phyloP scores from a whole-genome alignment of 2,113 vertebrate species.

The Eubucco bourcierii region DNA sequence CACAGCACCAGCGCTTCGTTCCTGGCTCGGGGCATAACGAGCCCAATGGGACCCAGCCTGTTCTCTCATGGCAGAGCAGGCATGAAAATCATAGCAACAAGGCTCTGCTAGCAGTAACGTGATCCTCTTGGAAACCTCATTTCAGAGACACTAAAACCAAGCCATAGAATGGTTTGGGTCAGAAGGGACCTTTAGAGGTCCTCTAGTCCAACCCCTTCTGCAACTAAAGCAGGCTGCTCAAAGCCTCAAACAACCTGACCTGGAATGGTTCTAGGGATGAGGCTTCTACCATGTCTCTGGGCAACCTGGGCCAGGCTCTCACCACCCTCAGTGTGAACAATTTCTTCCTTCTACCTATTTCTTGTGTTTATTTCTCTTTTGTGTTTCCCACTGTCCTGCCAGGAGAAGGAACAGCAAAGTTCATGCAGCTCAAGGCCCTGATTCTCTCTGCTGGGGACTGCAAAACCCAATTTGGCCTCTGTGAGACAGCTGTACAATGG shows the following conservation, averaged over 20 bases:
- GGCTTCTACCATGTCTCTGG: neutral
- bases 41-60: neutral
- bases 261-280: neutral
- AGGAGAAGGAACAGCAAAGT: neutral
- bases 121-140: neutral
- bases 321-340: neutral
- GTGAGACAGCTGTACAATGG: neutral
- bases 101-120: too few species aligned
- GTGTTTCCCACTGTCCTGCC: rapidly evolving
- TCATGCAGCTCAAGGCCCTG: neutral
- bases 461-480: neutral
- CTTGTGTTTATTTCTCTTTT: neutral
- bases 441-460: neutral
- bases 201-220: neutral
- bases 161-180: neutral
- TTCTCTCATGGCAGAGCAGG: neutral
- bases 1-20: neutral
- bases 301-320: neutral
- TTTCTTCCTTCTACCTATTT: neutral
- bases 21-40: neutral
- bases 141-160: neutral
- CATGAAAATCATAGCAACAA: neutral
- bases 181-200: neutral
- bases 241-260: too few species aligned
- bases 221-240: neutral